Evolutionary conservation across 2,888 invertebrate genomes (phyloP).

Genomic region (Leptopilina drosophilae): DNA sequence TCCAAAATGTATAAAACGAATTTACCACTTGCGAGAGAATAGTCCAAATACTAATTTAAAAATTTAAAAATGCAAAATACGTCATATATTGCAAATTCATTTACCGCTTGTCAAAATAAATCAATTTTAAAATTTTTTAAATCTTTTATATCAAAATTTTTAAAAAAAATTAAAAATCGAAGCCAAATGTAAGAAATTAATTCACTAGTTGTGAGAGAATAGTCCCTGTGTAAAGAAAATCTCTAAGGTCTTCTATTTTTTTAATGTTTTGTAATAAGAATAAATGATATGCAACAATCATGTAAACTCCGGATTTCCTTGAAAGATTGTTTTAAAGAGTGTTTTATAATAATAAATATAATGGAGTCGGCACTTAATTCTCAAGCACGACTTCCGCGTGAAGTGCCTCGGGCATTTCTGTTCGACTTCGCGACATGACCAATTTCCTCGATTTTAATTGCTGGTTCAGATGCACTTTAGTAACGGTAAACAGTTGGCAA

Average conservation of each 20-base stretch:
- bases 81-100: too few relatives aligned
- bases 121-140: too few relatives aligned
- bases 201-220: too few relatives aligned
- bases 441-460: constrained; percentile 58
- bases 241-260: background rate
- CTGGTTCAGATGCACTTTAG: constrained; percentile 30
- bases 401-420: constrained; percentile 52
- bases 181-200: too few relatives aligned
- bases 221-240: too few relatives aligned
- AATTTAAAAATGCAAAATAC: too few relatives aligned
- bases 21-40: too few relatives aligned
- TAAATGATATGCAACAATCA: background rate
- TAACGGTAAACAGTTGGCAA: constrained; percentile 15
- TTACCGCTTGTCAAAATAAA: too few relatives aligned
- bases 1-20: too few relatives aligned
- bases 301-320: background rate
- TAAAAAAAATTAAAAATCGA: too few relatives aligned
- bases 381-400: constrained; percentile 53
- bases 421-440: constrained; percentile 54
- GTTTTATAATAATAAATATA: constrained; percentile 30
- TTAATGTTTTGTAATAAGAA: background rate
- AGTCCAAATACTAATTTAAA: too few relatives aligned
- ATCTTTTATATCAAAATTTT: too few relatives aligned
- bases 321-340: background rate
- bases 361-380: constrained; percentile 23